Evolutionary conservation across 2,888 invertebrate genomes (phyloP).

Genomic region (Loripinus fragilis): DNA sequence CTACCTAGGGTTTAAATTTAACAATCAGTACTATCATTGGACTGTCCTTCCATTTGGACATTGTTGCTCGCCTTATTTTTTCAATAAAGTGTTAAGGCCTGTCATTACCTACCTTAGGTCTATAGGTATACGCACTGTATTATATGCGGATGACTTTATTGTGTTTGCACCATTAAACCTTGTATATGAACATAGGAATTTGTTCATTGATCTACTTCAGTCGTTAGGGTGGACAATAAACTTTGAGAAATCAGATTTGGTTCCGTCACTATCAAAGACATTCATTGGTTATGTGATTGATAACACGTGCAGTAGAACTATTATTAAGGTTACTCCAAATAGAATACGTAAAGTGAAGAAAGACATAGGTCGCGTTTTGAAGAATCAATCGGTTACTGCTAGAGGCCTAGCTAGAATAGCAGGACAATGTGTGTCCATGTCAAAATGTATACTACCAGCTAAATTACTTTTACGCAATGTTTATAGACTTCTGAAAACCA

Average conservation of each 20-base stretch:
- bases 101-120: neutral
- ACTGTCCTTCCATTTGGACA: neutral
- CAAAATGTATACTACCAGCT: constrained; percentile 6
- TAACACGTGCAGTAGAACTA: neutral
- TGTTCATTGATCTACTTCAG: neutral
- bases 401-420: constrained; percentile 6
- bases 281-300: constrained; percentile 17
- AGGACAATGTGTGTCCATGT: constrained; percentile 11
- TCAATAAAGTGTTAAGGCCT: too few relatives aligned
- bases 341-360: constrained; percentile 11
- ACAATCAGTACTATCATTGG: neutral
- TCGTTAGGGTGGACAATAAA: constrained; percentile 4
- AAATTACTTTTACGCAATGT: constrained; percentile 8
- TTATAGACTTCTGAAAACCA: constrained; percentile 19
- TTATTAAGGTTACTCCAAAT: neutral
- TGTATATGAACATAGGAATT: neutral
- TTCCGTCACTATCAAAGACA: neutral
- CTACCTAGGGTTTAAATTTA: neutral
- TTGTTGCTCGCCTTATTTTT: neutral
- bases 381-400: neutral
- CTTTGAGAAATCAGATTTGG: constrained; percentile 9
- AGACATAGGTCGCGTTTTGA: neutral
- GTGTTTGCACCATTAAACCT: too few relatives aligned
- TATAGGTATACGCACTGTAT: constrained; percentile 22
- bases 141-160: constrained; percentile 34